Evolutionary conservation across 2,113 vertebrate genomes (phyloP).

Genomic region (Varanus komodoensis): DNA sequence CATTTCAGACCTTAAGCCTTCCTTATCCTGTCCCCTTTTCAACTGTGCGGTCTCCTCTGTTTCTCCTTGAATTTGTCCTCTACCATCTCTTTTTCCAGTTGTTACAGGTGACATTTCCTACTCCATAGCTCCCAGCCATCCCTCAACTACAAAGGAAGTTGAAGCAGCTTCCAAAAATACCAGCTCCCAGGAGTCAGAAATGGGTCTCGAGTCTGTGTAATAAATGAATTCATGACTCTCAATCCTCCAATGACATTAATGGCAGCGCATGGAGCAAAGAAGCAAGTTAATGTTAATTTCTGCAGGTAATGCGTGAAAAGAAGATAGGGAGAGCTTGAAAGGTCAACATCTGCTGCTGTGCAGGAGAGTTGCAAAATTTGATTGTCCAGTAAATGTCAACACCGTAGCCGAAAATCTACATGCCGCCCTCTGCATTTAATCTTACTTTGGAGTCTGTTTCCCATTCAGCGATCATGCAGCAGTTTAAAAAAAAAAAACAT

Average conservation of each 20-base stretch:
- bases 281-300: conserved; percentile 85
- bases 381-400: conserved; percentile 86
- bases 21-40: conserved; percentile 59
- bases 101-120: conserved; percentile 79
- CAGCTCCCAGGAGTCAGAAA: conserved; percentile 82
- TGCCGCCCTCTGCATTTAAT: conserved; percentile 80
- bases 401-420: conserved; percentile 81
- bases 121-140: conserved; percentile 81
- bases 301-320: conserved; percentile 80
- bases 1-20: conserved; percentile 65
- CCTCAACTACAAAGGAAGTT: conserved; percentile 83
- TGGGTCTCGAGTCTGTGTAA: conserved; percentile 75
- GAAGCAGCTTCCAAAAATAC: conserved; percentile 85
- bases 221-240: conserved; percentile 86
- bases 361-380: conserved; percentile 77
- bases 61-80: conserved; percentile 83
- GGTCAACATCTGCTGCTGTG: conserved; percentile 85
- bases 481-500: conserved; percentile 65
- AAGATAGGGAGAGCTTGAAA: conserved; percentile 81
- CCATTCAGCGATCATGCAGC: conserved; percentile 76
- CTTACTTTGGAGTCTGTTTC: conserved; percentile 74
- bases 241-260: conserved; percentile 83
- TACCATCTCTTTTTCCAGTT: conserved; percentile 70
- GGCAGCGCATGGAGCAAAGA: conserved; percentile 76
- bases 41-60: conserved; percentile 74